phyloP scores from a whole-genome alignment of 2,797 vertebrate genomes.

The Paedocypris micromegethes region DNA sequence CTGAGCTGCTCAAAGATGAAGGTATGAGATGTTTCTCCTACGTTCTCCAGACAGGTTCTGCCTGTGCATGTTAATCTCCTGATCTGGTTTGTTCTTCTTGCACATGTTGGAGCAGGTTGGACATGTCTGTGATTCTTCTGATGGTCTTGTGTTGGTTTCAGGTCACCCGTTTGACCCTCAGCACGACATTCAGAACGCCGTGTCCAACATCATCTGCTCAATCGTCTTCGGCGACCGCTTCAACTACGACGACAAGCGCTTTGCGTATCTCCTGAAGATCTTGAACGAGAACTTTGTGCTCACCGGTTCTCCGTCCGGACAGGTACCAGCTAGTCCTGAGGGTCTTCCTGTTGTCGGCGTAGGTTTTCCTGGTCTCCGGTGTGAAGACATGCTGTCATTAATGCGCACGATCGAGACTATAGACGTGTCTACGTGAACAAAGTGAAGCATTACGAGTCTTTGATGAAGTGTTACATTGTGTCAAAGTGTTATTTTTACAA shows the following conservation, averaged over 20 bases:
- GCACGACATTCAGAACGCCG: constrained; percentile 37
- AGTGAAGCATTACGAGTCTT: no score
- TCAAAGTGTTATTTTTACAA: no score
- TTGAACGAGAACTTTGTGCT: constrained; percentile 6
- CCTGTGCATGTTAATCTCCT: no score
- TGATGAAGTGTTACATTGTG: no score
- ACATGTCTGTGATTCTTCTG: not conserved
- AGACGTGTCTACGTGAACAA: no score
- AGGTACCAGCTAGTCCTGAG: constrained; percentile 9
- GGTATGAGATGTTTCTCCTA: not conserved
- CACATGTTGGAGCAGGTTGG: not conserved
- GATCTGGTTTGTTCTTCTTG: not conserved
- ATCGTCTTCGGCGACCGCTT: constrained; percentile 50
- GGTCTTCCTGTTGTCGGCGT: not conserved
- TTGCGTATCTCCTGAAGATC: constrained; percentile 29
- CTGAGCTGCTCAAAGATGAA: constrained; percentile 33
- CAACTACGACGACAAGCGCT: constrained; percentile 29
- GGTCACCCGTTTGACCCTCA: constrained; percentile 46
- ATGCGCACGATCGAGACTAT: no score
- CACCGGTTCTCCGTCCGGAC: constrained; percentile 8
- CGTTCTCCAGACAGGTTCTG: not conserved
- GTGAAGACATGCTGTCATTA: no score
- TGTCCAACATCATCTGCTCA: constrained; percentile 54
- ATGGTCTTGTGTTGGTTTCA: constrained; percentile 9
- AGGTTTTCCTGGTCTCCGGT: no score